Base-by-base conservation (phyloP, 2,797 vertebrate species). In the Pseudopleuronectes americanus region DNA sequence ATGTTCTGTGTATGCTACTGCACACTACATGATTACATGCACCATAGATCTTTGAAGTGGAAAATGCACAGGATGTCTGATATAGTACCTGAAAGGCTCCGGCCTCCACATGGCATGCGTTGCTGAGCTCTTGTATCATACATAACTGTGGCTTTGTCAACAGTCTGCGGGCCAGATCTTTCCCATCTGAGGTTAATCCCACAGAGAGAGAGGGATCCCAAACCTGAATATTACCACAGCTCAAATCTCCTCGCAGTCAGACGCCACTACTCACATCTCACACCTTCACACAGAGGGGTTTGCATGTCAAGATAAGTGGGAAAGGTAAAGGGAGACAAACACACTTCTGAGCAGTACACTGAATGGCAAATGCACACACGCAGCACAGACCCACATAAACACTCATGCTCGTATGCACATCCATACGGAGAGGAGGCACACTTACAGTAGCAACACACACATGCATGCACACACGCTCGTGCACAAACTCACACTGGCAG, bases 251-350 rank as follows among this genome's bases (percentile, higher is more conserved):
- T 84, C 86, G 24, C 83, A 86, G 88, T 88, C 84, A 89, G 90
- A 91, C 75, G 79, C 87, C 87, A 88, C 89, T 87, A 74, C 86
- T 92, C 90, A 82, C 90, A 92, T 91, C 89, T 91, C 90, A 86
- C 90, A 87, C 87, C 87, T 89, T 87, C 87, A 88, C 88, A 83
- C 84, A 84, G 82, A 87, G 87, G 87, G 89, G 87, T 90, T 91
- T 91, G 90, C 89, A 90, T 92, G 90, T 91, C 89, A 90, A 90
- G 90, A 92, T 91, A 92, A 92, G 89, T 90, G 85, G 84, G 82
- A 87, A 86, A 88, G 81, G 86, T 83, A 92, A 91, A 87, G 83
- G 83, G 82, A 90, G 88, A 83, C 80, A 82, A 86, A 87, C 89
- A 80, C 82, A 84, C 78, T 77, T 65, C 72, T 41, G 64, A 43